Percentiles rank a stretch among this genome's conserved stretches.
Conservation (phyloP, 1,140 invertebrate genomes). For the Bursaphelenchus mucronatus region DNA sequence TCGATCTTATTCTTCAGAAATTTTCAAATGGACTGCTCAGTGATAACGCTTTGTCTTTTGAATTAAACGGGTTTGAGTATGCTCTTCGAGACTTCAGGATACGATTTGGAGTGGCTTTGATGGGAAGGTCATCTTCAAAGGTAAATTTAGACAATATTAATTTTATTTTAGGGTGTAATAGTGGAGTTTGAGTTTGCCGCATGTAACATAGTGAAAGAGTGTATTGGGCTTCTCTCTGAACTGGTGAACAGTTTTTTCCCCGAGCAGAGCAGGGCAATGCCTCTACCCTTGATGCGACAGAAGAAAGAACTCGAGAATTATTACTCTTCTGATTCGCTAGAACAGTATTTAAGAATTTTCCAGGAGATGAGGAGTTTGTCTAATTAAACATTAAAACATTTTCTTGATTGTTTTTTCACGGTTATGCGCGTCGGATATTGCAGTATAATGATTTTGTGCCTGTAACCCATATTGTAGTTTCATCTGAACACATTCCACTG, state of each 20-base stretch:
- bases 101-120: constrained; percentile 39
- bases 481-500: too few relatives aligned
- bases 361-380: constrained; percentile 32
- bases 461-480: too few relatives aligned
- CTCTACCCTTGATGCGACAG: constrained; percentile 18
- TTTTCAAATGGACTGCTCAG: constrained; percentile 33
- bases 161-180: constrained; percentile 33
- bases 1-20: constrained; percentile 41
- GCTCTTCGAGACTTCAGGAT: constrained; percentile 31
- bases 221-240: constrained; percentile 23
- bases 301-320: constrained; percentile 30
- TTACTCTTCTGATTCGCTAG: constrained; percentile 35
- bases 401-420: constrained; percentile 14
- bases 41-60: constrained; percentile 30
- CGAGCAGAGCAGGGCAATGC: constrained; percentile 20
- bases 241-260: constrained; percentile 39
- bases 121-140: constrained; percentile 21
- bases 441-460: too few relatives aligned
- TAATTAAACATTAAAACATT: constrained; percentile 13
- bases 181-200: constrained; percentile 43
- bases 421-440: too few relatives aligned
- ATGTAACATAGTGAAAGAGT: constrained; percentile 36
- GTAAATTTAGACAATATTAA: constrained; percentile 28
- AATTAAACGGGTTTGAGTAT: constrained; percentile 40
- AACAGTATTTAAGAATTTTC: constrained; percentile 38